Conservation (phyloP, 2,113 vertebrate genomes). For the Cryptotis parvus region DNA sequence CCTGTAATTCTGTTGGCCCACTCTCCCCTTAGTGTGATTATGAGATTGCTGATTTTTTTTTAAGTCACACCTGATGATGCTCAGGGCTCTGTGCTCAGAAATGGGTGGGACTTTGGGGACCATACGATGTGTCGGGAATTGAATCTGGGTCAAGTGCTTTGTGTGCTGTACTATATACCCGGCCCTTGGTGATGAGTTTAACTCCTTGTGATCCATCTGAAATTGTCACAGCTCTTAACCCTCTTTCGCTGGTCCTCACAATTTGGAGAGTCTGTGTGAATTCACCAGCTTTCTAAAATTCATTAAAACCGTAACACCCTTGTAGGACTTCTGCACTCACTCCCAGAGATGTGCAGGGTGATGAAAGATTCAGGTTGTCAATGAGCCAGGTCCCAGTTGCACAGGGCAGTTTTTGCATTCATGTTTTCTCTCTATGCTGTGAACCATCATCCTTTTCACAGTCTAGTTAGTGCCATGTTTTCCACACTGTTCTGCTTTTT, state of each 20-base stretch:
- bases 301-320: constrained; percentile 22
- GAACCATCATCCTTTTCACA: constrained; percentile 24
- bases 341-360: neutral
- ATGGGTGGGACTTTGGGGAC: too few species aligned
- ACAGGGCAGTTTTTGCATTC: neutral
- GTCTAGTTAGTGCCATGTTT: constrained; percentile 33
- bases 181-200: neutral
- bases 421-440: neutral
- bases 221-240: neutral
- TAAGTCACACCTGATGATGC: too few species aligned
- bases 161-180: too few species aligned
- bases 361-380: constrained; percentile 1
- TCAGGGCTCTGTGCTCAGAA: too few species aligned
- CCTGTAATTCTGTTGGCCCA: neutral
- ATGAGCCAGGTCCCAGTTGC: neutral
- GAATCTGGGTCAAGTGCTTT: too few species aligned
- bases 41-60: neutral
- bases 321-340: neutral
- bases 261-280: constrained; percentile 16
- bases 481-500: constrained; percentile 45
- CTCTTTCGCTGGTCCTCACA: neutral
- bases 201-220: neutral
- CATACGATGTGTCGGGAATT: too few species aligned
- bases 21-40: neutral
- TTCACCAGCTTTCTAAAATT: constrained; percentile 7